These are phyloP conservation scores for Athetis lepigone DNA, from an alignment of 2,888 invertebrate genomes.

Conservation along the genomic window DNA sequence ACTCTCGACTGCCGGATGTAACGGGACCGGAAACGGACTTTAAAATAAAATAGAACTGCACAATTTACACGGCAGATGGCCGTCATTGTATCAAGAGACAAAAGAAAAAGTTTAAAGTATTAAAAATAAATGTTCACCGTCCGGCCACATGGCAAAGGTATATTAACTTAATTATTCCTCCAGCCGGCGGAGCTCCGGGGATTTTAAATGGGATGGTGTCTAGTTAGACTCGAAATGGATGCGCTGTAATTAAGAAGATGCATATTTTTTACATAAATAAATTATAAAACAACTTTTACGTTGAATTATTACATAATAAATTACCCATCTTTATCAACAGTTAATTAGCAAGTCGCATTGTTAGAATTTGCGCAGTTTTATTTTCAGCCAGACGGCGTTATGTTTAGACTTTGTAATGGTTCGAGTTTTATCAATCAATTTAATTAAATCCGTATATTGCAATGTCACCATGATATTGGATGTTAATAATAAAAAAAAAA, in stretches of 20 bases:
- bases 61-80: conserved; percentile 80
- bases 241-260: conserved; percentile 69
- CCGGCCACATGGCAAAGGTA: conserved; percentile 66
- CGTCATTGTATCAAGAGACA: conserved; percentile 73
- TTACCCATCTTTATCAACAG: conserved; percentile 10
- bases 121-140: conserved; percentile 65
- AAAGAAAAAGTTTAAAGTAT: conserved; percentile 70
- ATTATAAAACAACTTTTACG: conserved; percentile 39
- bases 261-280: conserved; percentile 66
- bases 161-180: conserved; percentile 75
- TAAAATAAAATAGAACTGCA: conserved; percentile 76
- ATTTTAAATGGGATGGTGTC: conserved; percentile 72
- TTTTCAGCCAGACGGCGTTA: background rate
- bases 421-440: background rate
- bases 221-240: conserved; percentile 68
- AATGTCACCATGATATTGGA: background rate
- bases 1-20: conserved; percentile 85
- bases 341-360: conserved; percentile 26
- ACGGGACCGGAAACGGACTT: conserved; percentile 85
- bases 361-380: conserved; percentile 28
- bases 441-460: conserved; percentile 1
- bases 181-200: conserved; percentile 47
- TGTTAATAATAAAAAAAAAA: background rate
- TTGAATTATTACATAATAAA: conserved; percentile 36
- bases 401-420: conserved; percentile 15